Percentiles rank a stretch among this genome's conserved stretches.
These are phyloP conservation scores for Adrianichthys oophorus DNA, from an alignment of 2,797 vertebrate genomes.

Conservation along the genomic window DNA sequence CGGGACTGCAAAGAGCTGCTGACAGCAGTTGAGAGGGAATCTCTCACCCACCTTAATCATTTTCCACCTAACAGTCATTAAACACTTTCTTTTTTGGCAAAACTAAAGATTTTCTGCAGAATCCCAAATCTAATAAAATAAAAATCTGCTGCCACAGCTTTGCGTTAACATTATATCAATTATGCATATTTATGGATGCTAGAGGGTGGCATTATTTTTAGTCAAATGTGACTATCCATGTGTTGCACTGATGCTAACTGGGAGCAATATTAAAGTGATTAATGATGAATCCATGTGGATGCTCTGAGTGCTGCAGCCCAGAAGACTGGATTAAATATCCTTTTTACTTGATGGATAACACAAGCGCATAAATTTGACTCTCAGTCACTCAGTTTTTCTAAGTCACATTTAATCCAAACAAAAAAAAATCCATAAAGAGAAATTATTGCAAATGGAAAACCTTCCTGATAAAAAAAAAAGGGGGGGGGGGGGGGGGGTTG, in stretches of 20 bases:
- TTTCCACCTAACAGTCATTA: conserved; percentile 21
- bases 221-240: conserved; percentile 27
- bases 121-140: conserved; percentile 16
- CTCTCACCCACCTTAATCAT: conserved; percentile 29
- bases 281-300: conserved; percentile 31
- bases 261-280: conserved; percentile 35
- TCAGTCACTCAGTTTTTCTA: neutral
- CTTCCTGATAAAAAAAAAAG: too few species aligned
- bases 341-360: conserved; percentile 36
- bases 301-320: conserved; percentile 26
- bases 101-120: conserved; percentile 10
- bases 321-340: conserved; percentile 27
- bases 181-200: conserved; percentile 24
- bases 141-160: conserved; percentile 26
- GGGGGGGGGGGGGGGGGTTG: too few species aligned
- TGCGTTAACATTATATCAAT: conserved; percentile 20
- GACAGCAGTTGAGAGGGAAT: conserved; percentile 30
- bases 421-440: too few species aligned
- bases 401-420: too few species aligned
- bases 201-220: conserved; percentile 37
- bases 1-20: conserved; percentile 60
- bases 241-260: conserved; percentile 22
- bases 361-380: conserved; percentile 27
- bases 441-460: too few species aligned
- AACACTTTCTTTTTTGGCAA: conserved; percentile 14